These are phyloP conservation scores for Nautilus pompilius DNA, from an alignment of 1,140 invertebrate genomes.

Conservation along the genomic window DNA sequence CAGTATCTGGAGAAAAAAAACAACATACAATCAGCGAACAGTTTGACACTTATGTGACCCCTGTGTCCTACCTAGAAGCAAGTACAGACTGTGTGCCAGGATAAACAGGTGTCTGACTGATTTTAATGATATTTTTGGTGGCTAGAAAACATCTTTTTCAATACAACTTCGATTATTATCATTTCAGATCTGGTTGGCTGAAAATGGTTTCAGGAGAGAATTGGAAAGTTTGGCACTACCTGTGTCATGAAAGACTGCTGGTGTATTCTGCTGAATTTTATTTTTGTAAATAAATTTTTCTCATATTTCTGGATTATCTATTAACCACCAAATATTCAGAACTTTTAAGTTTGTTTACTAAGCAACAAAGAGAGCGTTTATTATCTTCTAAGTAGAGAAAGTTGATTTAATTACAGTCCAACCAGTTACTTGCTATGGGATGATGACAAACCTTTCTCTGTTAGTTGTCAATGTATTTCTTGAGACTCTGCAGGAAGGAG, in stretches of 20 bases:
- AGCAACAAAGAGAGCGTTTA: no score
- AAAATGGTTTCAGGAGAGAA: conserved; percentile 48
- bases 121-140: neutral
- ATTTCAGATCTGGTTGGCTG: conserved; percentile 43
- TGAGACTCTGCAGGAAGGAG: conserved; percentile 76
- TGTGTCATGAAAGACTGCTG: no score
- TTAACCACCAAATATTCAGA: no score
- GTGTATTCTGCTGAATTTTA: no score
- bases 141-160: neutral
- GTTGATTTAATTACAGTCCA: no score
- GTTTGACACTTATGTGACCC: neutral
- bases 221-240: conserved; percentile 45
- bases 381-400: no score
- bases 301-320: no score
- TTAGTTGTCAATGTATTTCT: conserved; percentile 65
- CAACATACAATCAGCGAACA: neutral
- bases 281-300: no score
- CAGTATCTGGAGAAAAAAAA: neutral
- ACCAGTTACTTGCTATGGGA: no score
- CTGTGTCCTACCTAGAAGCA: neutral
- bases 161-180: neutral
- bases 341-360: no score
- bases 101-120: neutral
- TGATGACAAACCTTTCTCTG: no score
- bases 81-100: neutral